Evolutionary conservation across 2,797 vertebrate genomes (phyloP).

Genomic region (Darevskia nairensis): DNA sequence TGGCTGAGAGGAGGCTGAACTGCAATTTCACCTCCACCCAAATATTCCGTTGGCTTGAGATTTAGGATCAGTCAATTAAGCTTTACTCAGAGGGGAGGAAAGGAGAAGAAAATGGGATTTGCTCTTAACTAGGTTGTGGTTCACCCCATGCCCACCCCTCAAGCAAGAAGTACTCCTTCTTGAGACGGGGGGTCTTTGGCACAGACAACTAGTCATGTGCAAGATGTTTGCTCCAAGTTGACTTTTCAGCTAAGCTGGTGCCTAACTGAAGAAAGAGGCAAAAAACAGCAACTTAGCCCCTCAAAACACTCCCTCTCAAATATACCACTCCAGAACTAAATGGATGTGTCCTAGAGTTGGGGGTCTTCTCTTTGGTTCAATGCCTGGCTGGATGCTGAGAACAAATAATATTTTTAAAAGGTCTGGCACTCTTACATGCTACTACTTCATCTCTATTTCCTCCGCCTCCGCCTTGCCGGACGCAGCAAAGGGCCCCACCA

Average conservation of each 20-base stretch:
- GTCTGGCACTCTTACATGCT: too few species aligned
- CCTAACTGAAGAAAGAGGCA: too few species aligned
- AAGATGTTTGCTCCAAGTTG: neutral
- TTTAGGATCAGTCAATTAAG: too few species aligned
- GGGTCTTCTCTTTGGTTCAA: neutral
- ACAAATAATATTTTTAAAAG: neutral
- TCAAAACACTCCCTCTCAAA: too few species aligned
- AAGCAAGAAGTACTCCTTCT: neutral
- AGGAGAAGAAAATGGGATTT: neutral
- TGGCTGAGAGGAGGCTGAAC: neutral
- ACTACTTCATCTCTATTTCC: conserved; percentile 48
- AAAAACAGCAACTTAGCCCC: too few species aligned
- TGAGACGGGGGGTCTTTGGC: neutral
- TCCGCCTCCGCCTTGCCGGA: conserved; percentile 15
- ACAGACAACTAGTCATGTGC: too few species aligned
- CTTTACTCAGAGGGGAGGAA: neutral
- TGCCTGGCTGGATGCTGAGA: neutral
- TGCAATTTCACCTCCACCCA: neutral
- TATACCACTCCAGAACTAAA: too few species aligned
- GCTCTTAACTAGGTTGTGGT: neutral
- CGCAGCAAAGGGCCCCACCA: conserved; percentile 92
- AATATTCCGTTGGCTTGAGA: too few species aligned
- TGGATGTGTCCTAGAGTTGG: too few species aligned
- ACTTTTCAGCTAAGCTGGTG: too few species aligned
- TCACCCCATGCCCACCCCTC: too few species aligned